These are phyloP conservation scores for Chauna torquata DNA, from an alignment of 2,113 vertebrate genomes.

Conservation along the genomic window DNA sequence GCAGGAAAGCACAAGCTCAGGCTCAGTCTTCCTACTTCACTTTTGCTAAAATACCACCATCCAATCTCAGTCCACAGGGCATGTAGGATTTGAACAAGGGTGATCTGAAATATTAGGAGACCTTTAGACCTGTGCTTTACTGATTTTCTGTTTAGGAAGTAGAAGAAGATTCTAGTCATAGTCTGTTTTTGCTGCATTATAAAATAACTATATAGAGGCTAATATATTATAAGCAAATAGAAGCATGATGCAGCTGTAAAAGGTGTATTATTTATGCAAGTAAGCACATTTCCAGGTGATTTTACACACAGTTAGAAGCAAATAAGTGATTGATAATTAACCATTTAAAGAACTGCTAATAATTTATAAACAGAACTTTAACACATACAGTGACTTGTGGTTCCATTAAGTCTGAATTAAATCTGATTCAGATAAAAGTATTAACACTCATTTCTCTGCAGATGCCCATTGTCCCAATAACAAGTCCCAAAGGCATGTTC, in stretches of 20 bases:
- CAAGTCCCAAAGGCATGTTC: background rate
- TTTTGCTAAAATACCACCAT: fast-evolving
- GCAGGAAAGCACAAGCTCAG: background rate
- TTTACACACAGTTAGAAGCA: background rate
- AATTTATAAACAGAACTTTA: background rate
- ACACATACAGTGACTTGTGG: background rate
- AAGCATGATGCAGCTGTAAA: background rate
- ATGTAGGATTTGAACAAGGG: background rate
- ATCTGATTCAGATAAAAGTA: background rate
- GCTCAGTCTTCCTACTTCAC: background rate
- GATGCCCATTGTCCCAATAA: background rate
- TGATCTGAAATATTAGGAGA: background rate
- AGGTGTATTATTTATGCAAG: background rate
- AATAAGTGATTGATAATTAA: background rate
- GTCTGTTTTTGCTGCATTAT: background rate
- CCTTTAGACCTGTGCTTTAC: background rate
- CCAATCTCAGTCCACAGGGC: background rate
- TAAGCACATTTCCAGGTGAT: background rate
- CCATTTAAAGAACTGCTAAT: background rate
- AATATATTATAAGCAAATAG: background rate
- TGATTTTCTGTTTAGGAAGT: background rate
- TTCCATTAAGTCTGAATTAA: background rate
- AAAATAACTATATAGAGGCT: background rate
- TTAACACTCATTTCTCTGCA: background rate
- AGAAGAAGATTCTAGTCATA: background rate